phyloP scores from a whole-genome alignment of 2,888 invertebrate species.

The Seira musarum region DNA sequence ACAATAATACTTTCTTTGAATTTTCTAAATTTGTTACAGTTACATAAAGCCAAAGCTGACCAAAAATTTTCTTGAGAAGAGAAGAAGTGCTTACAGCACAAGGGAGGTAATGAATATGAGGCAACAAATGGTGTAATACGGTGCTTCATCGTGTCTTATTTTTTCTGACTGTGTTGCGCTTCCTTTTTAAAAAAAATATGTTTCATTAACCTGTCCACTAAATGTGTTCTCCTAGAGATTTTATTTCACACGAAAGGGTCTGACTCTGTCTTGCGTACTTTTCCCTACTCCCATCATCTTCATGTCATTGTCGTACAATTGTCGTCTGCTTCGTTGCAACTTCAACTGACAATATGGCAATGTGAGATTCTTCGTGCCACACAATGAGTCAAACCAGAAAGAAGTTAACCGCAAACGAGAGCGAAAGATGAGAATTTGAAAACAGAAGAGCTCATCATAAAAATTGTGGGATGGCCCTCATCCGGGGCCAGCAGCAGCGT shows the following conservation, averaged over 20 bases:
- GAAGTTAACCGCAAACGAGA: slow-evolving; percentile 37
- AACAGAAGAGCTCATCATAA: slow-evolving; percentile 45
- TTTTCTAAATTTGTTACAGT: slow-evolving; percentile 7
- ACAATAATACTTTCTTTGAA: background rate
- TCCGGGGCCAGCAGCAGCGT: slow-evolving; percentile 47
- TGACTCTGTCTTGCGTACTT: background rate
- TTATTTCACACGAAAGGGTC: slow-evolving; percentile 54
- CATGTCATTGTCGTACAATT: background rate
- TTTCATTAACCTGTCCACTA: slow-evolving; percentile 52
- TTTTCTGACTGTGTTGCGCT: slow-evolving; percentile 9
- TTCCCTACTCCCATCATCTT: background rate
- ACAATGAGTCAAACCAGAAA: slow-evolving; percentile 50
- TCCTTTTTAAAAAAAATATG: slow-evolving; percentile 40
- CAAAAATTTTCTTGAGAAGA: background rate
- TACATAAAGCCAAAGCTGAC: slow-evolving; percentile 19
- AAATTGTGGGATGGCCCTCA: slow-evolving; percentile 55
- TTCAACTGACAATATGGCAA: background rate
- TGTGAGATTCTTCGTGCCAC: slow-evolving; percentile 29
- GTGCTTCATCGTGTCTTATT: slow-evolving; percentile 20
- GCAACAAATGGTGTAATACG: slow-evolving; percentile 22
- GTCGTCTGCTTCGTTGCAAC: background rate
- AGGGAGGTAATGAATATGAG: background rate
- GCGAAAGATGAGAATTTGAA: slow-evolving; percentile 49
- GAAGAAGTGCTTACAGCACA: background rate
- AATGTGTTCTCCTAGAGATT: slow-evolving; percentile 26